Conservation (phyloP, 1,140 invertebrate species). For the Drosophila eugracilis region DNA sequence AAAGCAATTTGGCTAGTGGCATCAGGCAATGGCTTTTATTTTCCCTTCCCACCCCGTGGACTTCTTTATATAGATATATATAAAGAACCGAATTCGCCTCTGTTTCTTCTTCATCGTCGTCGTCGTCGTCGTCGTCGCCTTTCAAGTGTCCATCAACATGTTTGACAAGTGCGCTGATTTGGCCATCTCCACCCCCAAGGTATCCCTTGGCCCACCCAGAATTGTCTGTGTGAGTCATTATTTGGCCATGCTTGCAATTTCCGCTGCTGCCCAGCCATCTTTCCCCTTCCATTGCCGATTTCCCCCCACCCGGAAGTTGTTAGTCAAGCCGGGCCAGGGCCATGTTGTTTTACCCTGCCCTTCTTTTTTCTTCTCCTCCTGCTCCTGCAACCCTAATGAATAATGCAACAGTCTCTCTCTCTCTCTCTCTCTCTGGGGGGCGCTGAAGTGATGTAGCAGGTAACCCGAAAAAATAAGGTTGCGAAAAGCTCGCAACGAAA, state of each 20-base stretch:
- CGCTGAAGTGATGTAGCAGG: slow-evolving; percentile 25
- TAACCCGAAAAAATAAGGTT: slow-evolving; percentile 38
- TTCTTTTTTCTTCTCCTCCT: slow-evolving; percentile 36
- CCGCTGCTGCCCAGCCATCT: slow-evolving; percentile 32
- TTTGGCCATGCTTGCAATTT: slow-evolving; percentile 81
- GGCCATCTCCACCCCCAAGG: not conserved
- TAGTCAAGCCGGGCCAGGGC: slow-evolving; percentile 34
- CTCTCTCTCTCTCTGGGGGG: slow-evolving; percentile 4
- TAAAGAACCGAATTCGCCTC: too few relatives aligned
- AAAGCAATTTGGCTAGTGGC: slow-evolving; percentile 69
- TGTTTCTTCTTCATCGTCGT: slow-evolving; percentile 9
- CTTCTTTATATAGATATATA: slow-evolving; percentile 17
- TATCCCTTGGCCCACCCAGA: slow-evolving; percentile 14
- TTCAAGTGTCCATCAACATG: slow-evolving; percentile 80
- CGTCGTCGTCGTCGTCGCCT: slow-evolving; percentile 39
- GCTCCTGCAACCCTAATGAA: slow-evolving; percentile 61
- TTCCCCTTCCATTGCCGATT: not conserved
- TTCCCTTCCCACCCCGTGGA: slow-evolving; percentile 8
- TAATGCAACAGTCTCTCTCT: slow-evolving; percentile 64
- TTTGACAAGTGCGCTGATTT: slow-evolving; percentile 83
- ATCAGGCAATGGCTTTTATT: not conserved
- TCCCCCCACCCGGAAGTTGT: slow-evolving; percentile 43
- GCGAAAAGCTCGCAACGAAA: not conserved
- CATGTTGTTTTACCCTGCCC: slow-evolving; percentile 44
- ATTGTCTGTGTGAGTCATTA: slow-evolving; percentile 73